phyloP scores from a whole-genome alignment of 2,113 vertebrate genomes.

The Orientallactaga bullata region DNA sequence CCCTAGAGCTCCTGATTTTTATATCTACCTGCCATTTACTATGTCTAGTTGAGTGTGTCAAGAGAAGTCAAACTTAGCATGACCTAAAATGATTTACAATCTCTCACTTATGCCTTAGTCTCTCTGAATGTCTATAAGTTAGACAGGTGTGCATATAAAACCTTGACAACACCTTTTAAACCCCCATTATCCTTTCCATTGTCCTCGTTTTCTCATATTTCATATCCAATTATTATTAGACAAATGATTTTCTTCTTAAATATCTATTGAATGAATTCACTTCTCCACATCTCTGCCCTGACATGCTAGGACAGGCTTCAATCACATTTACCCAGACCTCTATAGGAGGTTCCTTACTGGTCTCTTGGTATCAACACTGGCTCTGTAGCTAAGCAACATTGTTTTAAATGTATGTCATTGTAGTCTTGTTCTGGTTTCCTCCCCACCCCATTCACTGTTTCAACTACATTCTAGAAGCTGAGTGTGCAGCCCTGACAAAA shows the following conservation, averaged over 20 bases:
- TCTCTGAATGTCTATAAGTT: not conserved
- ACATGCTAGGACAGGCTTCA: not conserved
- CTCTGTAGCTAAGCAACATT: not conserved
- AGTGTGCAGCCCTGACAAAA: not conserved
- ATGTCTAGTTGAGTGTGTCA: not conserved
- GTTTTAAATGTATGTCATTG: not conserved
- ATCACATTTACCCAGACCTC: not conserved
- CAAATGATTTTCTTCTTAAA: conserved; percentile 35
- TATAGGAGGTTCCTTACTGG: not conserved
- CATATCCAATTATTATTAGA: not conserved
- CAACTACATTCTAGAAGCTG: not conserved
- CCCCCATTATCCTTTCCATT: not conserved
- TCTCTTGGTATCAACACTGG: not conserved
- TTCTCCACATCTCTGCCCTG: not conserved
- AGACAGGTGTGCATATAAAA: not conserved
- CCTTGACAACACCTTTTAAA: not conserved
- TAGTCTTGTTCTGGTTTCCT: not conserved
- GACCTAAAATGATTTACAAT: not conserved
- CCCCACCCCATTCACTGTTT: conserved; percentile 16
- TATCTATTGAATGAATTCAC: not conserved
- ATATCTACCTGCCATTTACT: not conserved
- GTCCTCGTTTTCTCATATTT: not conserved
- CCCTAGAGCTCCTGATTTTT: not conserved
- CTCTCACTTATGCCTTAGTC: not conserved
- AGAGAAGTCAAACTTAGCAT: not conserved